Evolutionary conservation across 2,888 invertebrate species (phyloP).

Genomic region (Lamproptera curius): DNA sequence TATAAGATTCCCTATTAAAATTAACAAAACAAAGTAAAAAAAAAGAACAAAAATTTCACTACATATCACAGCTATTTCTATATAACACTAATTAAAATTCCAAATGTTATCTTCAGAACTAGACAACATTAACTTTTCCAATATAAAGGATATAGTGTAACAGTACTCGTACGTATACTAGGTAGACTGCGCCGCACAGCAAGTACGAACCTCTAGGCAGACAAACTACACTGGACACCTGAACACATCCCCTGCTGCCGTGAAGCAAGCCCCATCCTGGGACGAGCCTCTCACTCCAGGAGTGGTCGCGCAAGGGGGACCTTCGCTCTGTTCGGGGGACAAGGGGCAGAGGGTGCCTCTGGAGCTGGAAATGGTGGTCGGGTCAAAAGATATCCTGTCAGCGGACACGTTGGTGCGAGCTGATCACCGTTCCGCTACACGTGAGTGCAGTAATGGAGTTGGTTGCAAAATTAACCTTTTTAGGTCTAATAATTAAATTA

Average conservation of each 20-base stretch:
- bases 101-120: no score
- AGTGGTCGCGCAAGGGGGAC: conserved; percentile 30
- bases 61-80: no score
- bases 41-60: no score
- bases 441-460: conserved; percentile 45
- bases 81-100: no score
- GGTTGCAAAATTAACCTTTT: no score
- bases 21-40: no score
- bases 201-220: conserved; percentile 42
- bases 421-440: conserved; percentile 59
- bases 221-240: conserved; percentile 40
- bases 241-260: conserved; percentile 33
- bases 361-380: conserved; percentile 64
- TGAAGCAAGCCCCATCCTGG: conserved; percentile 29
- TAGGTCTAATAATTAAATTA: no score
- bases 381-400: conserved; percentile 69
- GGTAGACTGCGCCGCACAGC: conserved; percentile 42
- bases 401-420: conserved; percentile 83
- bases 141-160: no score
- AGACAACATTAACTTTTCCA: no score
- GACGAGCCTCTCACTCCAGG: conserved; percentile 25
- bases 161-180: conserved; percentile 25
- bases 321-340: conserved; percentile 18
- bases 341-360: conserved; percentile 40
- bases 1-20: no score